Base-by-base conservation (phyloP, 2,888 invertebrate species). In the Lycaena phlaeas region DNA sequence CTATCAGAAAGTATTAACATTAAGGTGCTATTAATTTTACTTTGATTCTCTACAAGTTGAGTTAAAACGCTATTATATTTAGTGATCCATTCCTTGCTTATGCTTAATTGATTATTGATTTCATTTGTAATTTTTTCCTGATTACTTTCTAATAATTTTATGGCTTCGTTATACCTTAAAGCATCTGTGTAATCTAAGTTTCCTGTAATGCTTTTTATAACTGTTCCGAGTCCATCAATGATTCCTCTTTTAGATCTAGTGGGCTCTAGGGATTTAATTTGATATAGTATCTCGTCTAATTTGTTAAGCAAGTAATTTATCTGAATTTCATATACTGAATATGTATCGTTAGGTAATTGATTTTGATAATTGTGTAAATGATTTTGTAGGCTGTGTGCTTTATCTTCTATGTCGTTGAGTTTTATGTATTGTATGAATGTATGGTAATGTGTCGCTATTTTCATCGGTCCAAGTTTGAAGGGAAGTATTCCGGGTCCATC, bases 401-500 rank as follows among this genome's bases (percentile, higher is more conserved):
- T 42, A 6, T 10, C 7, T 22, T 44, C 38, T n/a, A 51, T 43
- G 5, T 43, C 43, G 5, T 43, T 25, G 10, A 52, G 26, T 25
- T 48, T 15, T 22, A 42, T 37, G 14, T 38, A 43, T 14, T 52
- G 49, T 29, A 52, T n/a, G 11, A 50, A 50, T 3, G 45, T 42
- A 39, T 50, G 52, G 12, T 40, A 36, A 6, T 52, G 46, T 2
- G 45, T 37, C 4, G 41, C 36, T 1, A 50, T 14, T 15, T 38
- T 44, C n/a, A 34, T 39, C 1, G 27, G 27, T 37, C 45, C 45
- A 2, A 47, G 30, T 30, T 41, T 42, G 26, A 44, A 49, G 3
- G 51, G 49, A 18, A 51, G 27, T 11, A 51, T 15, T 41, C 47
- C 48, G 4, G 48, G 48, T 46, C 46, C 46, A 5, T 42, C 29